Evolutionary conservation across 2,888 invertebrate genomes (phyloP), one percentile per base, ranked within the genome.

Genomic region (Acleris sparsana): DNA sequence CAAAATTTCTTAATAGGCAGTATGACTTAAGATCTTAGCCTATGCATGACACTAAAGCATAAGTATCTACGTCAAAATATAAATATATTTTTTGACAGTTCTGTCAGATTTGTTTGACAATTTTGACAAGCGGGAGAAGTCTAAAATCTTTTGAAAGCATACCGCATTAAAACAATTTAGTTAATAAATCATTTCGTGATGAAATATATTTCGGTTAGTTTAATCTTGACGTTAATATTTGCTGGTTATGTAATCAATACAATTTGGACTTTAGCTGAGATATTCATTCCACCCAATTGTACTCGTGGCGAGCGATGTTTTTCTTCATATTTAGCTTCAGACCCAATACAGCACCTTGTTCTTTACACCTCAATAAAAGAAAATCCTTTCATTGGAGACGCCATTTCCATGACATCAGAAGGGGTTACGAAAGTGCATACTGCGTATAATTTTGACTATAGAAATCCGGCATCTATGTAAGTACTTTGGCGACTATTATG

Each of bases 281-380:
- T 97, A 72, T 97, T 96, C 82, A 94, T 95, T 67, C 94, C 95
- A 46, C 95, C 96, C 25, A 87, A 93, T 71, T 97, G 97, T 84
- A 93, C 89, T 79, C 88, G 92, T 77, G 93, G 93, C 80, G 93
- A 94, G 73, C 82, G 85, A 73, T 97, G 97, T 89, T 94, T 95
- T 73, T 89, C 93, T 51, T 96, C 96, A 0, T 96, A 94, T 88
- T 91, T 97, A 76, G 88, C 93, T 74, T 87, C 92, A 46, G 93
- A 95, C 75, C 97, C 97, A 18, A 91, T 94, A 62, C 92, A 96
- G 77, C 95, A 96, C 82, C 85, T 97, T 62, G 93, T 95, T 53
- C 83, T 97, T 39, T 97, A 94, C 76, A 94, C 95, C 18, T 96
- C 96, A 11, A 89, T 94, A 33, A 93, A 87, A 68, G 92, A 93